Base-by-base conservation (phyloP, 1,140 invertebrate genomes). In the Vollenhovia emeryi region DNA sequence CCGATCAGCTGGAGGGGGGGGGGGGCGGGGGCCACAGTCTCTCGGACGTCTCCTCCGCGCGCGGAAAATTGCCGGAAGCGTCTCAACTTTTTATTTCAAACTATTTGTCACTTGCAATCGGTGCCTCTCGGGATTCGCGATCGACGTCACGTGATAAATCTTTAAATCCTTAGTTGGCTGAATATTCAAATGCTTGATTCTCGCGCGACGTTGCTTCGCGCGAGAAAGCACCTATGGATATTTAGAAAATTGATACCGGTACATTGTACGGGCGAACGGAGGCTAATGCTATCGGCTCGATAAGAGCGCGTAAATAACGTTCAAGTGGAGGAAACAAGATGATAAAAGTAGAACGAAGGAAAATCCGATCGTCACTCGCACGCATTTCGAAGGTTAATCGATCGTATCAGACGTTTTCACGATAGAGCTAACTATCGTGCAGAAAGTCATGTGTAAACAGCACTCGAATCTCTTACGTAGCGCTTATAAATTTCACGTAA, bases 271-370 rank as follows among this genome's bases (percentile, higher is more conserved):
- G 36, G 21, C 74, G 36, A 43, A 13, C 13, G 24, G 33, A 62
- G 6, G 55, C 18, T 66, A 45, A 62, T 75, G 55, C 9, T 76
- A 43, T 76, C 40, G 13, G 24, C 15, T 60, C 18, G 55, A 75
- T 60, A 75, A 75, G 24, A 30, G 55, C 74, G 60, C 18, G 9
- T 59, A 60, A 43, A 75, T 59, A 75, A 75, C 33, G 9, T 75
- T 43, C 33, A 59, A 36, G 50, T 40, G 4, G 33, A 33, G n/a
- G 59, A 62, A 62, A n/a, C n/a, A 60, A 30, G 6, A 43, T 15
- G 52, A 40, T 57, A 75, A n/a, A 75, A 59, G 33, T 75, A 9
- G 36, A 30, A 59, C 15, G 27, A 57, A 40, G 5, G 21, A 74
- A 74, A 52, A 27, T 40, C 33, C 18, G 33, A 57, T 36, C 50